phyloP scores from a whole-genome alignment of 1,140 invertebrate species.

The Drosophila nikananu region DNA sequence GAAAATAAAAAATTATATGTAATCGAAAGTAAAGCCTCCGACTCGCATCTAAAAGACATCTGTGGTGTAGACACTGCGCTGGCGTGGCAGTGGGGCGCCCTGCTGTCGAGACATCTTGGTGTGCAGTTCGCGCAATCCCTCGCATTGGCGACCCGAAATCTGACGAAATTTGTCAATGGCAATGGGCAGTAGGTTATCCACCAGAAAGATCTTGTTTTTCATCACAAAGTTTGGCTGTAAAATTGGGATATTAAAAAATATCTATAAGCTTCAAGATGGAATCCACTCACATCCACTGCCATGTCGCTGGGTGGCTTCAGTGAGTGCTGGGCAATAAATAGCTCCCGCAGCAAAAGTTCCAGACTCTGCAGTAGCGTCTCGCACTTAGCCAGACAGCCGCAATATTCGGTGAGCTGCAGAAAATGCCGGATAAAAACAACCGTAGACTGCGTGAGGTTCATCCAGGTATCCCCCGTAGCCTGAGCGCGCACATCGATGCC shows the following conservation, averaged over 20 bases:
- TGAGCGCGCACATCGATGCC: constrained; percentile 84
- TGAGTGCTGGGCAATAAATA: constrained; percentile 76
- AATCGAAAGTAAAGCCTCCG: constrained; percentile 65
- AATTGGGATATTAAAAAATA: not conserved
- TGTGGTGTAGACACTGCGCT: constrained; percentile 82
- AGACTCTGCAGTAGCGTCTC: constrained; percentile 72
- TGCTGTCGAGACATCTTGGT: constrained; percentile 71
- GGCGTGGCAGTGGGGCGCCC: constrained; percentile 76
- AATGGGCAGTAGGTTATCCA: constrained; percentile 78
- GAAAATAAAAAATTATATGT: constrained; percentile 84
- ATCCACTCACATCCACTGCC: constrained; percentile 72
- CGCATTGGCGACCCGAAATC: constrained; percentile 70
- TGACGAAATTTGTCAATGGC: constrained; percentile 77
- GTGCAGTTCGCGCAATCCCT: constrained; percentile 60
- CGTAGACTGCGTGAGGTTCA: constrained; percentile 83
- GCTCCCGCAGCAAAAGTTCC: constrained; percentile 70
- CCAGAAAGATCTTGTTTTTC: constrained; percentile 81
- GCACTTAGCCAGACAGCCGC: constrained; percentile 75
- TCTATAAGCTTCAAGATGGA: too few relatives aligned
- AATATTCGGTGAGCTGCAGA: constrained; percentile 76
- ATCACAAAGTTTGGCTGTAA: constrained; percentile 82
- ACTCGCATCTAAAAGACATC: constrained; percentile 69
- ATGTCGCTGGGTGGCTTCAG: constrained; percentile 74
- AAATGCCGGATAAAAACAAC: constrained; percentile 80
- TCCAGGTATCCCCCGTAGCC: constrained; percentile 83